phyloP scores from a whole-genome alignment of 2,797 vertebrate genomes.

The Acanthopagrus latus region DNA sequence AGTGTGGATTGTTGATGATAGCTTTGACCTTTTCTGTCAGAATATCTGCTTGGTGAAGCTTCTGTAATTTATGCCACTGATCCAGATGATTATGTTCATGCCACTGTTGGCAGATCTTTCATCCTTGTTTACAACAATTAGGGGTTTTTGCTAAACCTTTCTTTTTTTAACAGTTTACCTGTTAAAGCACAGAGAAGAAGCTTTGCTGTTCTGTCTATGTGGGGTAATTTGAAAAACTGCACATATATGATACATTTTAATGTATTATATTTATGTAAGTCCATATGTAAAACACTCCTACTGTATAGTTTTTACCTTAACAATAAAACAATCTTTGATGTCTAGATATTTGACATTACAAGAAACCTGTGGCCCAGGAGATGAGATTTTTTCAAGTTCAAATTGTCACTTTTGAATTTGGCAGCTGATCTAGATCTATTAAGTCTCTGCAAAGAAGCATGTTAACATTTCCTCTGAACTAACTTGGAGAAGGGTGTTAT shows the following conservation, averaged over 20 bases:
- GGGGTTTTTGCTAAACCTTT: background rate
- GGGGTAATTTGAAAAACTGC: background rate
- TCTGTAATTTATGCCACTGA: constrained; percentile 46
- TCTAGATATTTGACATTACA: background rate
- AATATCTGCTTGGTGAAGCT: constrained; percentile 46
- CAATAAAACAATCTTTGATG: background rate
- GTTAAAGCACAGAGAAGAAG: background rate
- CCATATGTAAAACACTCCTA: background rate
- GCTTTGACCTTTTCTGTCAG: constrained; percentile 62
- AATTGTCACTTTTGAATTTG: background rate
- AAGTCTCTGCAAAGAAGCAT: background rate
- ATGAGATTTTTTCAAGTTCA: background rate
- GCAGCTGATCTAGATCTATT: background rate
- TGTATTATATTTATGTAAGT: background rate
- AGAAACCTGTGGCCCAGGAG: background rate
- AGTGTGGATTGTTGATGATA: constrained; percentile 38
- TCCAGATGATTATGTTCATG: constrained; percentile 45
- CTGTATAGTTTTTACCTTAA: background rate
- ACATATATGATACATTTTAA: background rate
- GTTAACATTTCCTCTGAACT: background rate
- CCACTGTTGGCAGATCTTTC: constrained; percentile 37
- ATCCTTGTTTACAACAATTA: constrained; percentile 35
- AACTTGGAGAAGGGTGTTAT: background rate
- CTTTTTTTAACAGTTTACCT: background rate
- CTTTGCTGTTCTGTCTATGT: background rate